A percentile compares a stretch with the other conserved stretches of the same genome.
phyloP scores from a whole-genome alignment of 2,113 vertebrate genomes.

The Eretmochelys imbricata region DNA sequence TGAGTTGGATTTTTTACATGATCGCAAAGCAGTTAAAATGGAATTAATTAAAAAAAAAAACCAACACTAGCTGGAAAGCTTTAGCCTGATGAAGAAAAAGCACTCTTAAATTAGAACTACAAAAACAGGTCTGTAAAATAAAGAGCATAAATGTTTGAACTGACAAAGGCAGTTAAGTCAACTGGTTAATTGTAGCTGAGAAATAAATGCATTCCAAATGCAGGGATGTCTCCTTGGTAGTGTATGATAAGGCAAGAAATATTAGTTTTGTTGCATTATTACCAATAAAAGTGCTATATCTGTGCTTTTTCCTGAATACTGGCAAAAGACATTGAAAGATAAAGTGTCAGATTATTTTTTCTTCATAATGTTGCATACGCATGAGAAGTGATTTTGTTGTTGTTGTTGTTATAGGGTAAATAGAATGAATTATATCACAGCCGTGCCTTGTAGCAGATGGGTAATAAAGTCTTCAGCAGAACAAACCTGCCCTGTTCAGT shows the following conservation, averaged over 20 bases:
- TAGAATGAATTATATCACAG: constrained; percentile 73
- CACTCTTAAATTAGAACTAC: constrained; percentile 10
- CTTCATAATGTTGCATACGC: neutral
- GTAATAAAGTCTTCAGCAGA: constrained; percentile 77
- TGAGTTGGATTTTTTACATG: neutral
- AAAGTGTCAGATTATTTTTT: neutral
- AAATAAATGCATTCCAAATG: constrained; percentile 22
- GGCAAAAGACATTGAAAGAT: constrained; percentile 22
- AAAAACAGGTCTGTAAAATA: neutral
- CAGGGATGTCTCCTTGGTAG: neutral
- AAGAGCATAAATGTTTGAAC: constrained; percentile 10
- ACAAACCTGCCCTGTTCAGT: constrained; percentile 66
- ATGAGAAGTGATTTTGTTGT: constrained; percentile 49
- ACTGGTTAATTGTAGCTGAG: constrained; percentile 37
- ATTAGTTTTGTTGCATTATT: constrained; percentile 9
- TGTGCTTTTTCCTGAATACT: neutral
- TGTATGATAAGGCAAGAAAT: constrained; percentile 9
- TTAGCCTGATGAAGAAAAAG: neutral
- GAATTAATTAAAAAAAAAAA: neutral
- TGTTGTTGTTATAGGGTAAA: constrained; percentile 69
- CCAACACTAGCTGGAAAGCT: neutral
- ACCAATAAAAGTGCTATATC: constrained; percentile 12
- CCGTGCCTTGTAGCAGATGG: constrained; percentile 61
- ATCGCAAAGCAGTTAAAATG: neutral
- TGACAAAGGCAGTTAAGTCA: neutral